These are phyloP conservation scores for Betta splendens DNA, from an alignment of 2,797 vertebrate genomes.

Conservation along the genomic window DNA sequence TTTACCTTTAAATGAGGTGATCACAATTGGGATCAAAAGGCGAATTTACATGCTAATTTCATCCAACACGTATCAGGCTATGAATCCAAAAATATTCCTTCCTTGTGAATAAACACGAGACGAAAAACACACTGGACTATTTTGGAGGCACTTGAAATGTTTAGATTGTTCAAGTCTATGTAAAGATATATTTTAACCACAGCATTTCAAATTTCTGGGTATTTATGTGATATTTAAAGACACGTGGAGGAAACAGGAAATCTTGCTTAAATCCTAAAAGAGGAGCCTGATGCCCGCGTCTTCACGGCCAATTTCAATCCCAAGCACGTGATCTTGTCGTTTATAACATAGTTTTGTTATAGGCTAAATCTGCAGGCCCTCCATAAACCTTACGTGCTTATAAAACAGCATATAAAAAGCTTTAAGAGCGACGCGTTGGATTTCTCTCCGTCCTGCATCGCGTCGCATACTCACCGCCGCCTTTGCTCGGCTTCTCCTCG, in stretches of 20 bases:
- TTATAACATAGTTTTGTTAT: slow-evolving; percentile 98
- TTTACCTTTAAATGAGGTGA: slow-evolving; percentile 38
- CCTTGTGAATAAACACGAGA: too few species aligned
- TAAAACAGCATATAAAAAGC: slow-evolving; percentile 99
- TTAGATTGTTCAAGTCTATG: background rate
- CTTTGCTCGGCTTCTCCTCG: slow-evolving; percentile 91
- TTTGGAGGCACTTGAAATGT: background rate
- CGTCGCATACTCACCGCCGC: slow-evolving; percentile 88
- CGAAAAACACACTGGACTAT: too few species aligned
- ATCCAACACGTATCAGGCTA: slow-evolving; percentile 11
- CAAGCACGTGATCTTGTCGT: slow-evolving; percentile 97
- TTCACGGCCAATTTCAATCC: slow-evolving; percentile 99
- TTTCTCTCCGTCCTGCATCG: slow-evolving; percentile 82
- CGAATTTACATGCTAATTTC: slow-evolving; percentile 15
- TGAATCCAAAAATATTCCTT: too few species aligned
- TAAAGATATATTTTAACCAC: background rate
- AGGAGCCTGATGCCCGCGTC: slow-evolving; percentile 83
- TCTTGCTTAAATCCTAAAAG: slow-evolving; percentile 35
- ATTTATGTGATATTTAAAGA: background rate
- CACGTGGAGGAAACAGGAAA: background rate
- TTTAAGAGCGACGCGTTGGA: slow-evolving; percentile 93
- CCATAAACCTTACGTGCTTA: slow-evolving; percentile 99
- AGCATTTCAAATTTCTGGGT: slow-evolving; percentile 12
- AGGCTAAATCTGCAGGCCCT: slow-evolving; percentile 96
- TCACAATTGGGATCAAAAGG: slow-evolving; percentile 13